Percentiles rank a stretch among this genome's conserved stretches.
Conservation (phyloP, 2,888 invertebrate species). For the Thymelicus lineola region DNA sequence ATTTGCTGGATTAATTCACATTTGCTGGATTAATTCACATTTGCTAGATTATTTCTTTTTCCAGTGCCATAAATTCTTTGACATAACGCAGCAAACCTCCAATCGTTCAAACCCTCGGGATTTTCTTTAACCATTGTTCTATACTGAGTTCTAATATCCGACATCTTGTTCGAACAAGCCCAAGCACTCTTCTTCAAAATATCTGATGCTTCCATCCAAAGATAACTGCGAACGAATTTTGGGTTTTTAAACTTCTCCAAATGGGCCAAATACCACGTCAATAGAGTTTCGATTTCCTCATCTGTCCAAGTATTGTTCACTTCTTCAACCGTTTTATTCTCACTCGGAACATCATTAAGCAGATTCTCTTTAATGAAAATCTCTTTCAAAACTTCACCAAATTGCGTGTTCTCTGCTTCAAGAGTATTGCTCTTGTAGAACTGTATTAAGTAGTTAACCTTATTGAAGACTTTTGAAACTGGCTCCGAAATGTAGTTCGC, state of each 20-base stretch:
- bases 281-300: slow-evolving; percentile 62
- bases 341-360: slow-evolving; percentile 47
- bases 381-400: slow-evolving; percentile 50
- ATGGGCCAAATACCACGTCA: slow-evolving; percentile 74
- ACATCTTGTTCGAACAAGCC: slow-evolving; percentile 76
- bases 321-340: slow-evolving; percentile 35
- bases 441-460: slow-evolving; percentile 72
- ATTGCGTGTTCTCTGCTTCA: slow-evolving; percentile 37
- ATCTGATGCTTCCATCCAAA: slow-evolving; percentile 72
- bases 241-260: slow-evolving; percentile 78
- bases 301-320: slow-evolving; percentile 64
- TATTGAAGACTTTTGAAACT: slow-evolving; percentile 65
- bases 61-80: slow-evolving; percentile 79
- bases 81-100: slow-evolving; percentile 71
- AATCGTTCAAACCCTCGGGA: slow-evolving; percentile 57
- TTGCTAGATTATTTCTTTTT: slow-evolving; percentile 50
- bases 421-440: slow-evolving; percentile 54
- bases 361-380: slow-evolving; percentile 51
- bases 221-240: slow-evolving; percentile 67
- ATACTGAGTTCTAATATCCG: slow-evolving; percentile 70
- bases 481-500: slow-evolving; percentile 62
- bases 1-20: background rate
- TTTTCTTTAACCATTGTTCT: slow-evolving; percentile 68
- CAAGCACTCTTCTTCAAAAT: slow-evolving; percentile 68
- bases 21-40: background rate